Evolutionary conservation across 2,113 vertebrate species (phyloP).

Genomic region (Neomonachus schauinslandi): DNA sequence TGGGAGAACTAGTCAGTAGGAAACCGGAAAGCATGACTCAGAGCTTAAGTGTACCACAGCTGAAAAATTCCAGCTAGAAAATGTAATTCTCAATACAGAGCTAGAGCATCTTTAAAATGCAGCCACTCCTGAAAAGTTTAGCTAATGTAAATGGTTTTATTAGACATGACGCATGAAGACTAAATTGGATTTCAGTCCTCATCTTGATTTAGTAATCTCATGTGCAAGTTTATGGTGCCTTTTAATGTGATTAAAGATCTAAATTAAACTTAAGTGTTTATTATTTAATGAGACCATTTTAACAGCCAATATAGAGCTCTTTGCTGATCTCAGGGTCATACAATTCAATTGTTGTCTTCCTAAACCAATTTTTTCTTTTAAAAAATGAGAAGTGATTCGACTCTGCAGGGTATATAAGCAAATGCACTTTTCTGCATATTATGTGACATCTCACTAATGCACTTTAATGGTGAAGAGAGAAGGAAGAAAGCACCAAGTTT

Average conservation of each 20-base stretch:
- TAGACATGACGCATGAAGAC: constrained; percentile 22
- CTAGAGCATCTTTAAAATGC: background rate
- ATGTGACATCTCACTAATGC: background rate
- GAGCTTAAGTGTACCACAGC: background rate
- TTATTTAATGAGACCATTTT: constrained; percentile 68
- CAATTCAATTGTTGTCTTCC: constrained; percentile 45
- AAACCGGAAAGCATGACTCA: background rate
- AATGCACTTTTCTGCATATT: background rate
- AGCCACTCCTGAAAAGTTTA: constrained; percentile 49
- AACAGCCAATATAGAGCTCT: constrained; percentile 41
- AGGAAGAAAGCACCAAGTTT: background rate
- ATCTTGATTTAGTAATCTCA: constrained; percentile 62
- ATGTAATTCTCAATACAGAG: background rate
- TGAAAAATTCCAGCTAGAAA: constrained; percentile 14
- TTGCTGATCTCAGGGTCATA: constrained; percentile 46
- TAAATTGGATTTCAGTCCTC: constrained; percentile 58
- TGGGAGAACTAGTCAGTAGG: background rate
- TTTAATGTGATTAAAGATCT: constrained; percentile 68
- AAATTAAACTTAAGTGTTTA: constrained; percentile 72
- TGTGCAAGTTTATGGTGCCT: constrained; percentile 56
- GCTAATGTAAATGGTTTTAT: constrained; percentile 50
- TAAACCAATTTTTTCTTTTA: constrained; percentile 51
- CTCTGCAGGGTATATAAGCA: background rate
- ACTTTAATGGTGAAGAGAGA: background rate
- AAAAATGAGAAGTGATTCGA: constrained; percentile 7